Evolutionary conservation across 2,113 vertebrate species (phyloP).

Genomic region (Thermophis baileyi): DNA sequence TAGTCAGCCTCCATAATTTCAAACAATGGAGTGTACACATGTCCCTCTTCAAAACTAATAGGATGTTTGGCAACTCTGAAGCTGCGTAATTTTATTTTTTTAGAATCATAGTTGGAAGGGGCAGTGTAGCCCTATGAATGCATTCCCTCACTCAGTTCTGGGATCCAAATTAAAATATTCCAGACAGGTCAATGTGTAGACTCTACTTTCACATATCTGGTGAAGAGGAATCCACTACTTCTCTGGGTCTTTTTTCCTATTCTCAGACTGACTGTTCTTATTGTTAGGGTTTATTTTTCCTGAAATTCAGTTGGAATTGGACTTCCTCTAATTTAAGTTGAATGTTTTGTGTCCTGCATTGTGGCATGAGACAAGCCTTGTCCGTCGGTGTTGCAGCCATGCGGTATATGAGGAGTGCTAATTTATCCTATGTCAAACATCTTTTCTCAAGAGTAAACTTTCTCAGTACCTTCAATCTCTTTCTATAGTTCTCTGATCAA

Average conservation of each 20-base stretch:
- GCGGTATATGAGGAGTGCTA: not conserved
- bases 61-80: not conserved
- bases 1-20: not conserved
- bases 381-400: not conserved
- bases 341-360: not conserved
- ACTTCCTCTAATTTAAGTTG: not conserved
- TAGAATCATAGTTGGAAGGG: not conserved
- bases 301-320: not conserved
- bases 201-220: not conserved
- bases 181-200: not conserved
- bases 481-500: not conserved
- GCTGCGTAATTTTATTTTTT: not conserved
- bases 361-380: not conserved
- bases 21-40: not conserved
- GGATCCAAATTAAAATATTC: not conserved
- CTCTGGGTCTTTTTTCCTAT: not conserved
- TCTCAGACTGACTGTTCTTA: not conserved
- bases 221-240: not conserved
- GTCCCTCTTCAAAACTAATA: not conserved
- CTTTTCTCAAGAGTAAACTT: not conserved
- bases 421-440: not conserved
- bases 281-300: not conserved
- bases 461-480: not conserved
- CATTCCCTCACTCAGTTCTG: not conserved
- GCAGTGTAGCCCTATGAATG: not conserved